Conservation (phyloP, 2,888 invertebrate species). For the Bhutanitis thaidina region DNA sequence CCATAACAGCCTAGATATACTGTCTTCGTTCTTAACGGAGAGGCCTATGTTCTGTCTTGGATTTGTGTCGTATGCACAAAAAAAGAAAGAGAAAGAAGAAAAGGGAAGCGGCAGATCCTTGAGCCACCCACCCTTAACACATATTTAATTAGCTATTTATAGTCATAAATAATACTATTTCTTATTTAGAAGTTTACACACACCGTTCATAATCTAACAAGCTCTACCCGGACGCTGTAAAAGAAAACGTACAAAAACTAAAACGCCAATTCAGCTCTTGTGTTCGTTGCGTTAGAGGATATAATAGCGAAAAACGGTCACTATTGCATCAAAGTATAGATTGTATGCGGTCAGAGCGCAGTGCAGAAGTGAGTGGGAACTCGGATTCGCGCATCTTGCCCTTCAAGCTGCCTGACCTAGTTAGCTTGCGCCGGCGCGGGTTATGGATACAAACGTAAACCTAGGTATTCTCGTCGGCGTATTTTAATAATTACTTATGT, state of each 20-base stretch:
- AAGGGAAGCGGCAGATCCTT: too few species aligned
- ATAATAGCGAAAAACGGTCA: background rate
- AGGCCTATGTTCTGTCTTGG: too few species aligned
- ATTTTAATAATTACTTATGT: background rate
- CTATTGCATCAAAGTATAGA: conserved; percentile 6
- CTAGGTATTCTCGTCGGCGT: conserved; percentile 11
- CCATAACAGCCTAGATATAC: too few species aligned
- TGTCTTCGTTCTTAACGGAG: too few species aligned
- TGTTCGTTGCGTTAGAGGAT: background rate
- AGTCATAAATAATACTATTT: too few species aligned
- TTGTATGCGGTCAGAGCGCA: conserved; percentile 1
- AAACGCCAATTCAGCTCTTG: background rate
- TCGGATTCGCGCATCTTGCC: conserved; percentile 34
- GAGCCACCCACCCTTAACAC: too few species aligned
- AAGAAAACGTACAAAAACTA: background rate
- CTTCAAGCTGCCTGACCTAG: conserved; percentile 38
- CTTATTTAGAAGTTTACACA: background rate
- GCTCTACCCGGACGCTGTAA: conserved; percentile 15
- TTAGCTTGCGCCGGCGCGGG: conserved; percentile 26
- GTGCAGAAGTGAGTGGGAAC: conserved; percentile 24
- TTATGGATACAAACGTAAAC: background rate
- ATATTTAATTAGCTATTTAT: too few species aligned
- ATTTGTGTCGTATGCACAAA: background rate
- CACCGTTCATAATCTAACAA: conserved; percentile 8
- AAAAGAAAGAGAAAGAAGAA: background rate